Percentiles rank a stretch among this genome's conserved stretches.
These are phyloP conservation scores for Nyctibius bracteatus DNA, from an alignment of 2,113 vertebrate genomes.

Conservation along the genomic window DNA sequence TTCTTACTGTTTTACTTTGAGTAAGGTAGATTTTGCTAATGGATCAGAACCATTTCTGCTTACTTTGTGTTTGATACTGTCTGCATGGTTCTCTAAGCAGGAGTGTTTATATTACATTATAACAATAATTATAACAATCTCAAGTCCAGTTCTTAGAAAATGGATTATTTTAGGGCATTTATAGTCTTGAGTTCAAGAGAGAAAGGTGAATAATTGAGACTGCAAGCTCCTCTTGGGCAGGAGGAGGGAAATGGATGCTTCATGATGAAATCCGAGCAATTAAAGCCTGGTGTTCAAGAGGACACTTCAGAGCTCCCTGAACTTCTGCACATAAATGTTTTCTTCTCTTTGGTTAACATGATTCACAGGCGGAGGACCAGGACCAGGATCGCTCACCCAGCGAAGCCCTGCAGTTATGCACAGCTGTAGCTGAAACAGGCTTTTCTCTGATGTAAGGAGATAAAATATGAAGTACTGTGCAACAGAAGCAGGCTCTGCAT, in stretches of 20 bases:
- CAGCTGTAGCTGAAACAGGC: neutral
- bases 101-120: neutral
- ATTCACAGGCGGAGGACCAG: neutral
- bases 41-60: neutral
- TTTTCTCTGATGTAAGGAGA: neutral
- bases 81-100: neutral
- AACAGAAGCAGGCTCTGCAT: neutral
- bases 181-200: neutral
- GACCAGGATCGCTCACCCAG: neutral
- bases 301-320: neutral
- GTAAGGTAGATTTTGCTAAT: neutral
- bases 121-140: neutral
- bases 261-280: neutral
- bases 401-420: neutral
- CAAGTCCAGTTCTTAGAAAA: neutral
- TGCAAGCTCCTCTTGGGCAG: neutral
- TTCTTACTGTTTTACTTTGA: neutral
- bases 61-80: neutral
- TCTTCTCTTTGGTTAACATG: neutral
- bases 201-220: neutral
- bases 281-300: neutral
- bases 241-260: neutral
- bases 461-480: slow-evolving; percentile 16
- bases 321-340: neutral
- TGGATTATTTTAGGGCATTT: neutral